A percentile compares a stretch with the other conserved stretches of the same genome.
phyloP scores from a whole-genome alignment of 2,113 vertebrate genomes.

The Bubo scandiacus region DNA sequence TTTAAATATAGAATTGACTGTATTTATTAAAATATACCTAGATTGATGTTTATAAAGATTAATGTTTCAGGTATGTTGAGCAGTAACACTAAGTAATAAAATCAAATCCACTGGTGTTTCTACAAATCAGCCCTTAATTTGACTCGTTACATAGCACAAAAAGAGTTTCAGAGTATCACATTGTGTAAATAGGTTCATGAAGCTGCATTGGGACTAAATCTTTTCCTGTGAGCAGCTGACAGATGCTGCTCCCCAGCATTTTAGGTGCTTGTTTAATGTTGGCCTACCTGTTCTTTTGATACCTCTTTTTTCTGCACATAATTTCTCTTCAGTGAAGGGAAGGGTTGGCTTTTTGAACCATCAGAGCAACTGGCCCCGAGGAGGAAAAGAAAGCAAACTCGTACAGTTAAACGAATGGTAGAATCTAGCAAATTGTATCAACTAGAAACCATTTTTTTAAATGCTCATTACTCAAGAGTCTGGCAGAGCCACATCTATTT shows the following conservation, averaged over 20 bases:
- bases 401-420: background rate
- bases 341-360: background rate
- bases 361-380: background rate
- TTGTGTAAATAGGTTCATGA: background rate
- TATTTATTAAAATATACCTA: background rate
- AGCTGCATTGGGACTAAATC: background rate
- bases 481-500: background rate
- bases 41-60: background rate
- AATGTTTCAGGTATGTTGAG: background rate
- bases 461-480: background rate
- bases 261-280: background rate
- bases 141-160: background rate
- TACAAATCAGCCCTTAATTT: background rate
- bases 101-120: background rate
- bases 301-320: background rate
- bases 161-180: background rate
- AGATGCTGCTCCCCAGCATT: background rate
- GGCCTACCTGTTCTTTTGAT: background rate
- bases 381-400: background rate
- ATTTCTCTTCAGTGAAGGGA: background rate
- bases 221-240: background rate
- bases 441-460: background rate
- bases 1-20: background rate
- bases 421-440: background rate
- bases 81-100: background rate